Percentiles rank a stretch among this genome's conserved stretches.
These are phyloP conservation scores for Riparia riparia DNA, from an alignment of 2,113 vertebrate genomes.

Conservation along the genomic window DNA sequence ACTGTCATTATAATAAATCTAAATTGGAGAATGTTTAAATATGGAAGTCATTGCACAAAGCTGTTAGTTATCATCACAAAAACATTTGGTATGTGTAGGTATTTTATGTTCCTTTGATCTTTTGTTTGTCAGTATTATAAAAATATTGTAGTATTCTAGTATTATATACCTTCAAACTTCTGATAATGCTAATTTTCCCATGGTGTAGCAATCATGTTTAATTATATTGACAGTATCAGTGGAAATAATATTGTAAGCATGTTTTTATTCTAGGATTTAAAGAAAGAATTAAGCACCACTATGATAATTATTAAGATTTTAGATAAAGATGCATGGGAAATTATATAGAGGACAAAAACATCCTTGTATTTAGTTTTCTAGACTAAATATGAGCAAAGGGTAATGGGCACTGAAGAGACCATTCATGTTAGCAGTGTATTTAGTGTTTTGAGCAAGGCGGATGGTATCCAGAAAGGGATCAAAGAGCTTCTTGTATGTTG, in stretches of 20 bases:
- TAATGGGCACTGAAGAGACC: slow-evolving; percentile 14
- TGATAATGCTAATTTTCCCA: neutral
- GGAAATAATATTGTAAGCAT: neutral
- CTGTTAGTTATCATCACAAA: neutral
- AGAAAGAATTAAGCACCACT: neutral
- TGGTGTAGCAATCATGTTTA: neutral
- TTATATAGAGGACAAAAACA: neutral
- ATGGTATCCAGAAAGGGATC: slow-evolving; percentile 34
- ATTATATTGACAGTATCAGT: neutral
- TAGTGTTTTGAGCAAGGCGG: slow-evolving; percentile 20
- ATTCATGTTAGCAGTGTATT: slow-evolving; percentile 48
- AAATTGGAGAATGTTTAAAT: neutral
- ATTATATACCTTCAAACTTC: neutral
- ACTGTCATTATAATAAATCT: neutral
- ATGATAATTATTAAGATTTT: neutral
- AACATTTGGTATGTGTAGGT: neutral
- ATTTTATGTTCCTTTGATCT: neutral
- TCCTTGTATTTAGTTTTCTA: slow-evolving; percentile 7
- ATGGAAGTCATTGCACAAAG: neutral
- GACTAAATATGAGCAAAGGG: slow-evolving; percentile 18
- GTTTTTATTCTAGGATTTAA: neutral
- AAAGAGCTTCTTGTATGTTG: slow-evolving; percentile 58
- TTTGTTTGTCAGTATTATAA: neutral
- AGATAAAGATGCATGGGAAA: neutral
- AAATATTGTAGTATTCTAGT: neutral